Conservation (phyloP, 2,797 vertebrate species). For the Botia kubotai region DNA sequence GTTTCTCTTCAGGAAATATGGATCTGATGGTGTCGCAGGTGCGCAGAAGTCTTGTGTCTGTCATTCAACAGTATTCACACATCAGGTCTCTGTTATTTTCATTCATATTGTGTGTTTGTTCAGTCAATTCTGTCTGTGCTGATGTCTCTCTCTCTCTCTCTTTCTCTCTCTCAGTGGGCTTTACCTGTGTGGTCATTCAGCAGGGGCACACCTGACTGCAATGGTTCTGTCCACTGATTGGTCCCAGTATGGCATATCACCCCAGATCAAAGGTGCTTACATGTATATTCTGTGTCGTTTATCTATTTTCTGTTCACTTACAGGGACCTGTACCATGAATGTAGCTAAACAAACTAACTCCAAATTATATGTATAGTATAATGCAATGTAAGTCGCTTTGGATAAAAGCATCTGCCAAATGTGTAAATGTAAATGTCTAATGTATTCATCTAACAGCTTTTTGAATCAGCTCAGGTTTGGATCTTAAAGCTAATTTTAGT, state of each 20-base stretch:
- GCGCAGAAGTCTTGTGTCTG: constrained; percentile 80
- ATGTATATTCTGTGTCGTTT: background rate
- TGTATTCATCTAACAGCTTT: too few relatives aligned
- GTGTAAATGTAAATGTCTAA: too few relatives aligned
- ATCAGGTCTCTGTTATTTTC: constrained; percentile 71
- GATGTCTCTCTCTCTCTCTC: constrained; percentile 1
- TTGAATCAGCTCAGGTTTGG: too few relatives aligned
- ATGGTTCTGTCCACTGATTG: constrained; percentile 91
- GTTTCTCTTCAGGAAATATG: constrained; percentile 81
- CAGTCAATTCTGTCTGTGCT: background rate
- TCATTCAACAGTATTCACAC: constrained; percentile 78
- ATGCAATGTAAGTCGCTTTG: too few relatives aligned
- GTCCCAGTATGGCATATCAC: constrained; percentile 77
- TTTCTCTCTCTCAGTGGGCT: constrained; percentile 78
- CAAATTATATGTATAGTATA: too few relatives aligned
- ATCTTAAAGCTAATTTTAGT: too few relatives aligned
- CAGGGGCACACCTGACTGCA: constrained; percentile 89
- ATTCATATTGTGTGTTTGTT: background rate
- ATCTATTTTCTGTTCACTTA: too few relatives aligned
- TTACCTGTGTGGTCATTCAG: constrained; percentile 93
- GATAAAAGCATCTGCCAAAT: too few relatives aligned
- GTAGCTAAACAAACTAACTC: too few relatives aligned
- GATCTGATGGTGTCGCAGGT: constrained; percentile 90
- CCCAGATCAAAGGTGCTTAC: constrained; percentile 86
- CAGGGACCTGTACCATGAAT: too few relatives aligned